Conservation (phyloP, 64 coral and sea anemone genomes). For the Orbicella faveolata region DNA sequence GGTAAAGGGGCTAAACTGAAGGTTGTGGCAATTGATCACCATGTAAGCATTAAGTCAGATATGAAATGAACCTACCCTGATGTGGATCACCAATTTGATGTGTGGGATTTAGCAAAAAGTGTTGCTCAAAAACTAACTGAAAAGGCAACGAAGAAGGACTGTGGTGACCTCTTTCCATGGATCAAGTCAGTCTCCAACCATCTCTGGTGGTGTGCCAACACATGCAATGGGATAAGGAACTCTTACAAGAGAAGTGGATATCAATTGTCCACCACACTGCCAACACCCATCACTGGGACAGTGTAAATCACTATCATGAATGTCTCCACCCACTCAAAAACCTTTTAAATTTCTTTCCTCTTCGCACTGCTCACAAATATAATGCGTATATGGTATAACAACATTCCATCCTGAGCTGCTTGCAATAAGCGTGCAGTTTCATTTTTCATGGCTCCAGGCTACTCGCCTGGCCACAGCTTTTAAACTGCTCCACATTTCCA, state of each 20-base stretch:
- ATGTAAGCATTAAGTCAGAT: not conserved
- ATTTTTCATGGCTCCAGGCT: too few species aligned
- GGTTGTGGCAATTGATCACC: conserved; percentile 11
- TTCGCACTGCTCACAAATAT: too few species aligned
- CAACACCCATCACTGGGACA: conserved; percentile 24
- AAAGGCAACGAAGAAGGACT: conserved; percentile 48
- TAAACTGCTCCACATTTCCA: too few species aligned
- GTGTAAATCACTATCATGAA: not conserved
- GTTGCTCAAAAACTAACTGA: conserved; percentile 21
- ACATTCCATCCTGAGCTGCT: too few species aligned
- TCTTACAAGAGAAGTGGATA: conserved; percentile 31
- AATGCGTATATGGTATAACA: too few species aligned
- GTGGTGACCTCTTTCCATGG: conserved; percentile 28
- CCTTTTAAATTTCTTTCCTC: too few species aligned
- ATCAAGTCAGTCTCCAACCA: conserved; percentile 53
- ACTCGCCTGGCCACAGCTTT: too few species aligned
- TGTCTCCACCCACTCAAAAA: conserved; percentile 15
- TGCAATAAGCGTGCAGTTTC: too few species aligned
- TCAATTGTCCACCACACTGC: conserved; percentile 39
- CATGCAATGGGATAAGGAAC: not conserved
- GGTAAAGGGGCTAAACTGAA: not conserved
- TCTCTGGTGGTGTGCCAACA: conserved; percentile 60
- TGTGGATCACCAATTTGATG: conserved; percentile 19
- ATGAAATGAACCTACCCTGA: not conserved
- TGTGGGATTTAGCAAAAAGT: conserved; percentile 36